A percentile compares a stretch with the other conserved stretches of the same genome.
Evolutionary conservation across 2,888 invertebrate species (phyloP).

Genomic region (Metacarcinus magister): DNA sequence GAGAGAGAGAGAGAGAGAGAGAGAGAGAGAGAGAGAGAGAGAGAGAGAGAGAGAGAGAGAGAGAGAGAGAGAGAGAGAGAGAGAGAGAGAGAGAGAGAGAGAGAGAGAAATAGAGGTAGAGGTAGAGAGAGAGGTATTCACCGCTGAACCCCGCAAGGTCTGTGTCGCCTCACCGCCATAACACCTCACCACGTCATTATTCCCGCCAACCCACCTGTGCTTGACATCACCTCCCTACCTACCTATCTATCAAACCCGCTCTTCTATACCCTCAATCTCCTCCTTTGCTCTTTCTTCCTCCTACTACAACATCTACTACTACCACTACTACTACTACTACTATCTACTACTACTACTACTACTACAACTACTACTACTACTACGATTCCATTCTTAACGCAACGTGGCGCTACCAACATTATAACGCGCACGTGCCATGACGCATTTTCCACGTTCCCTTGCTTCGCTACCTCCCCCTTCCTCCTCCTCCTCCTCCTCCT

Average conservation of each 20-base stretch:
- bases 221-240: too few species aligned
- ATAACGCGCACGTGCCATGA: slow-evolving; percentile 38
- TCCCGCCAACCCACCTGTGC: too few species aligned
- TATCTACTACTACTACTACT: background rate
- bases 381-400: background rate
- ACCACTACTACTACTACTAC: background rate
- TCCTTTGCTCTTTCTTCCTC: background rate
- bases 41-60: background rate
- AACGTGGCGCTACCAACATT: background rate
- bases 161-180: background rate
- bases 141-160: background rate
- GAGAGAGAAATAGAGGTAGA: background rate
- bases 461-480: background rate
- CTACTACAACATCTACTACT: background rate
- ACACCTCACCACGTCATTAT: too few species aligned
- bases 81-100: slow-evolving; percentile 31
- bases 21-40: too few species aligned
- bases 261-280: background rate
- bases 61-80: background rate
- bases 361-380: background rate
- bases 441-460: slow-evolving; percentile 49
- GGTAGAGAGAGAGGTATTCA: background rate
- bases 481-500: too few species aligned
- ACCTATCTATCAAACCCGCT: background rate
- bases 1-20: too few species aligned